A percentile compares a stretch with the other conserved stretches of the same genome.
phyloP scores from a whole-genome alignment of 2,113 vertebrate species.

The Malurus alboscapulatus region DNA sequence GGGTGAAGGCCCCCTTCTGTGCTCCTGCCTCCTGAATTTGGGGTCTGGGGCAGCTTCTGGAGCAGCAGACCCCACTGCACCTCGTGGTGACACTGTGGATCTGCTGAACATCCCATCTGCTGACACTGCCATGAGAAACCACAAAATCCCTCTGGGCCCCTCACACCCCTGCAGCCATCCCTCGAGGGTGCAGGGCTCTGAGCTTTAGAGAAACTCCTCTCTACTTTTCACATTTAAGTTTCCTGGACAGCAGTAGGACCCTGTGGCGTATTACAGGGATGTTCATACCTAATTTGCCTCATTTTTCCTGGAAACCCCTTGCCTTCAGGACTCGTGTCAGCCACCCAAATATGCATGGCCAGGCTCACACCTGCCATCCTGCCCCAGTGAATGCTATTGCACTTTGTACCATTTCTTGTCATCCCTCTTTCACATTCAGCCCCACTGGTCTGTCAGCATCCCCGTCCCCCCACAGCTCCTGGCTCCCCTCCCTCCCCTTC shows the following conservation, averaged over 20 bases:
- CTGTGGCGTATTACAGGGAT: background rate
- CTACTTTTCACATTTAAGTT: background rate
- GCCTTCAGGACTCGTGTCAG: background rate
- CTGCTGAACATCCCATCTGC: background rate
- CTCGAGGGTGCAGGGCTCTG: fast-evolving
- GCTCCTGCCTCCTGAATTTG: fast-evolving
- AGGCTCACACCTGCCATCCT: background rate
- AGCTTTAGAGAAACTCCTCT: background rate
- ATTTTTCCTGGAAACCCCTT: background rate
- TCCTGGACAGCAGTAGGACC: background rate
- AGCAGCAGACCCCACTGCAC: background rate
- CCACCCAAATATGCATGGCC: fast-evolving
- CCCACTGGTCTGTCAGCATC: background rate
- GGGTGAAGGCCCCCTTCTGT: background rate
- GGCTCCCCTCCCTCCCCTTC: background rate
- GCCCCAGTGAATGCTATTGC: fast-evolving
- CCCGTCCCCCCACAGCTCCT: background rate
- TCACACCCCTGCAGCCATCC: background rate
- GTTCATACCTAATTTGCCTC: background rate
- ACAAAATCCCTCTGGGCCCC: fast-evolving
- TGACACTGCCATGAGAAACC: background rate
- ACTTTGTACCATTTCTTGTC: background rate
- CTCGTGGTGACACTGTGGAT: background rate
- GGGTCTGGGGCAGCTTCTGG: background rate
- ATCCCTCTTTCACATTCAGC: background rate